Percentiles rank a stretch among this genome's conserved stretches.
phyloP scores from a whole-genome alignment of 2,113 vertebrate species.

The Columba livia region DNA sequence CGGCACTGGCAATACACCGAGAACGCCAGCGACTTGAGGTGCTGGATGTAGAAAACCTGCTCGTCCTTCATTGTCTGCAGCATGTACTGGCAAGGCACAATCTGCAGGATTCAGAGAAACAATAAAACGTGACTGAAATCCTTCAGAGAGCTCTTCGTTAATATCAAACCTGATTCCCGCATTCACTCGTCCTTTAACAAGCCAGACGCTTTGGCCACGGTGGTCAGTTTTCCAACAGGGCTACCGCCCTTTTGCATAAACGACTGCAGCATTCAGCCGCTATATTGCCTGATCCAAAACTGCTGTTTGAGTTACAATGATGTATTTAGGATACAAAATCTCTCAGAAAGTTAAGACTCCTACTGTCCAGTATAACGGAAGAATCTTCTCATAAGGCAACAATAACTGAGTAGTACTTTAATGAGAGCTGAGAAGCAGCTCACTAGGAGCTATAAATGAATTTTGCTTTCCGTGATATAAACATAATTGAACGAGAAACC shows the following conservation, averaged over 20 bases:
- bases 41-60: slow-evolving; percentile 92
- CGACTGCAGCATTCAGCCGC: background rate
- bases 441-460: background rate
- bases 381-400: background rate
- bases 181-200: background rate
- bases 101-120: slow-evolving; percentile 68
- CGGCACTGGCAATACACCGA: slow-evolving; percentile 95
- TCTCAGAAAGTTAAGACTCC: background rate
- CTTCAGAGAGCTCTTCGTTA: background rate
- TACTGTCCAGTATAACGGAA: fast-evolving
- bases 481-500: background rate
- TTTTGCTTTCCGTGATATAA: background rate
- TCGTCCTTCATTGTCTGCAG: slow-evolving; percentile 95
- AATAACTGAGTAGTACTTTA: fast-evolving
- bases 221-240: background rate
- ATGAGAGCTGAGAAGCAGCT: background rate
- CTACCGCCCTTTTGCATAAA: background rate
- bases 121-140: background rate
- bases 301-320: background rate
- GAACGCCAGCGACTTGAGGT: slow-evolving; percentile 95
- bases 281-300: background rate
- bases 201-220: background rate
- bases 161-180: background rate
- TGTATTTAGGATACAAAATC: background rate
- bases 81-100: slow-evolving; percentile 95